Conservation (phyloP, 1,140 invertebrate species). For the Antheraea pernyi region DNA sequence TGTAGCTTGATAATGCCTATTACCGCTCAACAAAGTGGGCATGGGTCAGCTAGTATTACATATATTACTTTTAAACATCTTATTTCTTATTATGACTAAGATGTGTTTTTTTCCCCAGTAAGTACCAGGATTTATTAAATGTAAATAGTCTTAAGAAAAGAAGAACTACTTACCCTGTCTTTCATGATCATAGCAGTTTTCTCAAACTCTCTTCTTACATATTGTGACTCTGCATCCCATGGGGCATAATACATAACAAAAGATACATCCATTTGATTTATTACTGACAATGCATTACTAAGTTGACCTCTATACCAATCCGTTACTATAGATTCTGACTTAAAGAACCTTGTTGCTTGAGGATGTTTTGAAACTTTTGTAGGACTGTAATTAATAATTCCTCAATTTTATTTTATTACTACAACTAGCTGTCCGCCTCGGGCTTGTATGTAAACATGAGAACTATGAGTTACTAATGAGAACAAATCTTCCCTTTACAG, state of each 20-base stretch:
- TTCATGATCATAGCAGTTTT: constrained; percentile 85
- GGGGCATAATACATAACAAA: constrained; percentile 95
- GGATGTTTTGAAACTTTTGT: constrained; percentile 84
- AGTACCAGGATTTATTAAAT: too few species aligned
- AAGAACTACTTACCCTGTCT: constrained; percentile 80
- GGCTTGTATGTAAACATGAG: too few species aligned
- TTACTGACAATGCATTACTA: constrained; percentile 80
- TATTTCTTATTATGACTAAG: too few species aligned
- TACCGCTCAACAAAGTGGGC: too few species aligned
- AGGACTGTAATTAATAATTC: constrained; percentile 77
- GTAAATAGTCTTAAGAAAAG: background rate
- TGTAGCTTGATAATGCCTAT: too few species aligned
- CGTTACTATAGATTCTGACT: constrained; percentile 81
- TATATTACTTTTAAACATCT: too few species aligned
- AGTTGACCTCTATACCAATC: constrained; percentile 89
- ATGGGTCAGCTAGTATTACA: too few species aligned
- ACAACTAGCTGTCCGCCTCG: too few species aligned
- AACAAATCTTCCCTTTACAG: too few species aligned
- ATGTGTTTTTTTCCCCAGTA: too few species aligned
- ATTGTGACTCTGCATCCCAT: constrained; percentile 91
- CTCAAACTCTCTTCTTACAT: constrained; percentile 85
- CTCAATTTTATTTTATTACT: too few species aligned
- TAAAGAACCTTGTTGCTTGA: constrained; percentile 84
- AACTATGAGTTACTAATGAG: too few species aligned
- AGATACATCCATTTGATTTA: constrained; percentile 83